Base-by-base conservation (phyloP, 2,797 vertebrate genomes). In the Sus cebifrons region DNA sequence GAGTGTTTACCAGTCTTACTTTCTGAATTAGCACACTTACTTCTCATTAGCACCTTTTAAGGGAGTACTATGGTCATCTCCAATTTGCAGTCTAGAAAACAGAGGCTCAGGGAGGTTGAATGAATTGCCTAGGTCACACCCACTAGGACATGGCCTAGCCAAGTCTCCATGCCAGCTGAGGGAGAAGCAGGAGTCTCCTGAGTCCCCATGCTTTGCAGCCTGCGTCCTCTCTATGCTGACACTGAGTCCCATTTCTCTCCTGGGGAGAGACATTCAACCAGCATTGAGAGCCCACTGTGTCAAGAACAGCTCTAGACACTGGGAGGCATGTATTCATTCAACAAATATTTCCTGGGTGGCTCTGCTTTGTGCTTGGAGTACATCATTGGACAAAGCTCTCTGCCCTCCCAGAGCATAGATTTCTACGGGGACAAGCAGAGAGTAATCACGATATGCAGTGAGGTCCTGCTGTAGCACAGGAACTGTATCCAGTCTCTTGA, bases 71-170 rank as follows among this genome's bases (percentile, higher is more conserved):
- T 54, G 60, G 65, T 44, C 17, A 15, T 52, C 56, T 78, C 68
- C 49, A 25, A 3, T 54, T 79, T 62, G 64, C 49, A 67, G 65
- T 52, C 67, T 49, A 94, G 78, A 87, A 89, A 89, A 93, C 52
- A 29, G 36, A 62, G 54, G 25, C 60, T 83, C 71, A 71, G 70
- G 60, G 67, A 92, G 58, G 23, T 13, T 21, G 18, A 95, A 25
- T 3, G 71, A 78, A 8, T 2, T 15, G 6, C 2, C 27, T 10
- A 56, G 67, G 14, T 85, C 36, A 16, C 1, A 17, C 17, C 20
- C 7, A 36, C 7, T 40, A 71, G 44, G 36, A 29, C 2, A 5
- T 10, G 32, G n/a, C 2, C 3, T 54, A 68, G 23, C 58, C 21
- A 17, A 74, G 23, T 14, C 56, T 77, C n/a, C n/a, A 16, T n/a